phyloP scores from a whole-genome alignment of 2,888 invertebrate species.

The Busseola fusca region DNA sequence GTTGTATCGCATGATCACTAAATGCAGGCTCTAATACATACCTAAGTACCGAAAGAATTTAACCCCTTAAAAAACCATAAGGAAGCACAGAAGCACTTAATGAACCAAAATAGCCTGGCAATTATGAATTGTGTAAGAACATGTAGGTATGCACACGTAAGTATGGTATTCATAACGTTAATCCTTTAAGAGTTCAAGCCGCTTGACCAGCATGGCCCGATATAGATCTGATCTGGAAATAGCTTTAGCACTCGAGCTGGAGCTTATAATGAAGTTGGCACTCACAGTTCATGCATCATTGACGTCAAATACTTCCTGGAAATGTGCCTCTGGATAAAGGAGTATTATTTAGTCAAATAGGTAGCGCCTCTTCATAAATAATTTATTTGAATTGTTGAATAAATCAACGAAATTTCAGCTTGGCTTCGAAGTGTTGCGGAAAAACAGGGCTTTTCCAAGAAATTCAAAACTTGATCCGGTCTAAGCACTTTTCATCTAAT shows the following conservation, averaged over 20 bases:
- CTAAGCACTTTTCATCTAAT: constrained; percentile 14
- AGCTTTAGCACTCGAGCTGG: constrained; percentile 50
- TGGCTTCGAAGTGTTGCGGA: constrained; percentile 8
- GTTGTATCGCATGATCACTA: not conserved
- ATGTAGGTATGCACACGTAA: constrained; percentile 3
- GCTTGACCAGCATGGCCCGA: constrained; percentile 57
- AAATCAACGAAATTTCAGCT: constrained; percentile 34
- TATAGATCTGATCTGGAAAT: constrained; percentile 57
- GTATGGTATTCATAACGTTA: constrained; percentile 40
- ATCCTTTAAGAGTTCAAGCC: constrained; percentile 51
- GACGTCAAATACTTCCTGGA: constrained; percentile 55
- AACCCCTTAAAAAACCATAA: constrained; percentile 18
- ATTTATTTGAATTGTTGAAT: constrained; percentile 41
- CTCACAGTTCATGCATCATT: constrained; percentile 49
- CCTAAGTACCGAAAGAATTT: constrained; percentile 6
- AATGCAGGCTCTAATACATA: not conserved
- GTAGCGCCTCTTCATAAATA: not conserved
- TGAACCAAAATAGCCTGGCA: constrained; percentile 37
- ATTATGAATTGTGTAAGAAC: constrained; percentile 36
- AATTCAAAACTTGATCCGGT: constrained; percentile 4
- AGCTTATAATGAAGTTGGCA: constrained; percentile 58
- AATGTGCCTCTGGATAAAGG: constrained; percentile 21
- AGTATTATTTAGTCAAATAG: constrained; percentile 26
- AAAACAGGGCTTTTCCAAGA: constrained; percentile 26
- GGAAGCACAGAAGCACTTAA: constrained; percentile 30